Evolutionary conservation across 2,888 invertebrate species (phyloP), one percentile per base, ranked within the genome.

Genomic region (Patella pellucida): DNA sequence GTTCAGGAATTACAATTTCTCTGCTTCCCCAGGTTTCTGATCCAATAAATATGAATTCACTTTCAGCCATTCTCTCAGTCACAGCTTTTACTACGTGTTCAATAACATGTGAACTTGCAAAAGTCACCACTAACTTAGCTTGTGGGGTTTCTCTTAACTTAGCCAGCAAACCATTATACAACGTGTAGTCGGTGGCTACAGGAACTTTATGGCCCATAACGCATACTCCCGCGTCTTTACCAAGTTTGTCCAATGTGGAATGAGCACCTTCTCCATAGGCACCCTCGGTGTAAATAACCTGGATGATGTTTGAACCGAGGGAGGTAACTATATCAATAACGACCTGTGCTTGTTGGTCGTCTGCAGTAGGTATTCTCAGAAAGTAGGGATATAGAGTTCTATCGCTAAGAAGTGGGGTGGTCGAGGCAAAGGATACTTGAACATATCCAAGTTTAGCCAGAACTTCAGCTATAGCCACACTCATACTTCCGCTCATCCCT

Each of bases 361-460:
- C 62, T 23, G 62, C 62, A 62, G 62, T 62, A 23, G 62, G 62
- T 62, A 62, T 62, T 23, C 62, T 62, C 62, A 62, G 19, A 14
- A 62, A 62, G 15, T 62, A 62, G 1, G 62, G 62, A 19, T 62
- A 62, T 14, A 23, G 19, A 62, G 62, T 23, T 19, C 23, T 19
- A 16, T 62, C 62, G 14, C 62, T 62, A 11, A 62, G 23, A 15
- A 15, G 3, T 23, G 62, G 62, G 23, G 12, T 62, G 19, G 62
- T 62, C 11, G 62, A 62, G 7, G 62, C 62, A 14, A 12, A 23
- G 23, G 62, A 19, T 11, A 62, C 62, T 62, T 62, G 62, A 23
- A 62, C 23, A 4, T 23, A 62, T 23, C 62, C 62, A 62, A 62
- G 62, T 23, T 62, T 19, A 14, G 19, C 14, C 3, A 62, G 23